A percentile compares a stretch with the other conserved stretches of the same genome.
Evolutionary conservation across 1,140 invertebrate species (phyloP).

Genomic region (Trachelipus rathkii): DNA sequence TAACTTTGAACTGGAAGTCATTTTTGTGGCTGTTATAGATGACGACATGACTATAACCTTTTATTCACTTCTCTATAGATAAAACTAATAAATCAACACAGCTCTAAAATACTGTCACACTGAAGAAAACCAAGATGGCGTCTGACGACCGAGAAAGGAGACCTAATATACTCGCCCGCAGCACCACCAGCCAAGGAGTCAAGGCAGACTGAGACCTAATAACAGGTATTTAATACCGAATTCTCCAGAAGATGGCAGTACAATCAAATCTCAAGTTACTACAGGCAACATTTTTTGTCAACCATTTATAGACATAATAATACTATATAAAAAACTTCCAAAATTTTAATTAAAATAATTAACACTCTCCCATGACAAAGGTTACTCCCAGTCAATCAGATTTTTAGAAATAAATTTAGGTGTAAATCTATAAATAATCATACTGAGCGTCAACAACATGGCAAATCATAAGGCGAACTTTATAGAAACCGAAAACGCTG

Average conservation of each 20-base stretch:
- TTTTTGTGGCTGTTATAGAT: background rate
- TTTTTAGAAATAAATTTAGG: too few species aligned
- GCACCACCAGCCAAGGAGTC: conserved; percentile 6
- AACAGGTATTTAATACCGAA: background rate
- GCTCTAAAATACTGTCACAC: background rate
- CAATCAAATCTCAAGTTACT: background rate
- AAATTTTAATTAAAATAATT: too few species aligned
- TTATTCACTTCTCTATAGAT: background rate
- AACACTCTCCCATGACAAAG: too few species aligned
- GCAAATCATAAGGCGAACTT: too few species aligned
- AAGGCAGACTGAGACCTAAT: background rate
- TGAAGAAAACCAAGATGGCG: conserved; percentile 2
- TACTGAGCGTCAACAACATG: too few species aligned
- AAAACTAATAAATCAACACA: background rate
- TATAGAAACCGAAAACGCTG: too few species aligned
- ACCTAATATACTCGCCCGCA: background rate
- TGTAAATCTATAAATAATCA: too few species aligned
- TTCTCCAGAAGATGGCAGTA: conserved; percentile 9
- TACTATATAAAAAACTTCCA: too few species aligned
- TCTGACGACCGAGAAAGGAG: background rate
- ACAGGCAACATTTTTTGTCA: background rate
- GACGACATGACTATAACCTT: background rate
- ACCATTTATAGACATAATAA: conserved; percentile 1
- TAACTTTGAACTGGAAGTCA: background rate
- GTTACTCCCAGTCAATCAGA: too few species aligned